Conservation (phyloP, 2,113 vertebrate species). For the Pristiophorus japonicus region DNA sequence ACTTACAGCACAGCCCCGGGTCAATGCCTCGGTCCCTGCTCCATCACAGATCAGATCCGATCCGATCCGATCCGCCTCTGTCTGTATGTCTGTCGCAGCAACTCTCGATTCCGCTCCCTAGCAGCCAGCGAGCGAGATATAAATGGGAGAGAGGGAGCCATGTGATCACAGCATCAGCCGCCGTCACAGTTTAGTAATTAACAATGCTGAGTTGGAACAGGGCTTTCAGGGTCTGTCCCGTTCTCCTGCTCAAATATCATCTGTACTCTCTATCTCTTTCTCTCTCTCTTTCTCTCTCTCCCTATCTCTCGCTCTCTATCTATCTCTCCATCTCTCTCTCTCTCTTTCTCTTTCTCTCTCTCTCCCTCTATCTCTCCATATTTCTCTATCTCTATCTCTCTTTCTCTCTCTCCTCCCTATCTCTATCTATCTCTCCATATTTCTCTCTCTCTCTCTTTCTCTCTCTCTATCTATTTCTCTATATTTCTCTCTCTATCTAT, state of each 20-base stretch:
- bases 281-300: too few species aligned
- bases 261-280: background rate
- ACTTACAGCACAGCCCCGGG: background rate
- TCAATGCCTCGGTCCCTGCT: background rate
- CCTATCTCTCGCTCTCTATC: too few species aligned
- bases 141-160: background rate
- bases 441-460: too few species aligned
- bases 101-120: background rate
- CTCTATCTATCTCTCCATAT: background rate
- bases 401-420: too few species aligned
- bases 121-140: background rate
- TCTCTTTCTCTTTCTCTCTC: background rate
- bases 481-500: background rate
- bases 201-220: background rate
- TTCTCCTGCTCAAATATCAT: background rate
- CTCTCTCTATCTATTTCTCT: too few species aligned
- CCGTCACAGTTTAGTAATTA: background rate
- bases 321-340: too few species aligned
- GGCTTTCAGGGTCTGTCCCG: background rate
- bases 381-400: background rate
- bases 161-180: conserved; percentile 10
- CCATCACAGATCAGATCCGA: background rate
- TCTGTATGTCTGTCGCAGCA: background rate
- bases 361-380: background rate
- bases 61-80: background rate